Evolutionary conservation across 2,888 invertebrate genomes (phyloP), one percentile per base, ranked within the genome.

Genomic region (Aphodius sticticus): DNA sequence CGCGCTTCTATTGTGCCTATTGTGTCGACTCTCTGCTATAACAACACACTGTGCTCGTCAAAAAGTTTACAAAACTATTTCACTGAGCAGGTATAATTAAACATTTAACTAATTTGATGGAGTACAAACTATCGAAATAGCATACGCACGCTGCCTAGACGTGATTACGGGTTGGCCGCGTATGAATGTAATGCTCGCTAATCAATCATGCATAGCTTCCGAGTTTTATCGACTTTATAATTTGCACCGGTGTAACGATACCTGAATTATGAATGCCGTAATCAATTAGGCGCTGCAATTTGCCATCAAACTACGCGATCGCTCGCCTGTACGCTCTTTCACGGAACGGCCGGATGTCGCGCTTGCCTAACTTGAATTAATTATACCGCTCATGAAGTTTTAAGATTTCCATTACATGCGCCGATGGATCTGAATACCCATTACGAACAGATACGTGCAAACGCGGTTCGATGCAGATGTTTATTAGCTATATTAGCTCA

Each of bases 281-380:
- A 74, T 74, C 74, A 37, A 74, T 74, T 74, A 74, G 74, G 36
- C 74, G 74, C n/a, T 37, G 74, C 74, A 74, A 74, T 74, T 74
- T 74, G 74, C 74, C 74, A 36, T 74, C 74, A 74, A 74, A 74
- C 74, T 36, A 35, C 26, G 74, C 36, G 74, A 74, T 53, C 53
- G 53, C 53, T 12, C 7, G 53, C 53, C 53, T 26, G 26, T 26
- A 26, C 7, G 53, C 53, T 12, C 7, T 1, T 53, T 53, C 53
- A 12, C 53, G 12, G 53, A 12, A 12, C 36, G 74, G n/a, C 74
- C 36, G 74, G n/a, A 16, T 74, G 37, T 37, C 74, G 74, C 74
- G 36, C 74, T 35, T 15, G 74, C n/a, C 74, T 74, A 74, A 74
- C n/a, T 74, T 74, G 74, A 74, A 74, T 74, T 74, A 74, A 74